Percentiles rank a stretch among this genome's conserved stretches.
These are phyloP conservation scores for Bradynema listronoti DNA, from an alignment of 1,140 invertebrate genomes.

Conservation along the genomic window DNA sequence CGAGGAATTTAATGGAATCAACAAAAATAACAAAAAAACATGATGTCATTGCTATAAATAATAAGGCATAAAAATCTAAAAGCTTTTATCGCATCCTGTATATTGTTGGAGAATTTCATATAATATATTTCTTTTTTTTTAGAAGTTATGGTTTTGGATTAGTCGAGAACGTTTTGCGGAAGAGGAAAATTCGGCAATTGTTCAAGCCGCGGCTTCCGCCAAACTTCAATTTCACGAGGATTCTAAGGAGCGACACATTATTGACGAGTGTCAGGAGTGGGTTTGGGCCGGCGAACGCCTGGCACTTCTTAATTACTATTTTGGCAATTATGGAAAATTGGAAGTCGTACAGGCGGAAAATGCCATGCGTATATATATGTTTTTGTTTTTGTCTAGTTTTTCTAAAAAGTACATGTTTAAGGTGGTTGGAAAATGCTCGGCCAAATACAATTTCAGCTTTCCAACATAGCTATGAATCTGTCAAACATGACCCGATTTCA, in stretches of 20 bases:
- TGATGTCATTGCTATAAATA: too few relatives aligned
- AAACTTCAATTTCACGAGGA: constrained; percentile 7
- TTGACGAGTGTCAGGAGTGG: constrained; percentile 24
- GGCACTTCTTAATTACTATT: constrained; percentile 14
- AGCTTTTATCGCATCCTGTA: not conserved
- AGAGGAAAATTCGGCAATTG: constrained; percentile 11
- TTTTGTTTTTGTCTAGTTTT: too few relatives aligned
- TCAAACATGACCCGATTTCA: constrained; percentile 28
- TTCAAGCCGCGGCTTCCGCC: not conserved
- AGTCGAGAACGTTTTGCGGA: constrained; percentile 14
- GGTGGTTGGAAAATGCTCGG: too few relatives aligned
- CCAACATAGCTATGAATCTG: constrained; percentile 20
- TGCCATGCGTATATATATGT: too few relatives aligned
- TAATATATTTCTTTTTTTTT: too few relatives aligned
- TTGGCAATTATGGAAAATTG: constrained; percentile 12
- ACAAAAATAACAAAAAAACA: too few relatives aligned
- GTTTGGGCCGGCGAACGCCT: constrained; percentile 25
- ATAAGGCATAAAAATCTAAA: too few relatives aligned
- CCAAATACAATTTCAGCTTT: too few relatives aligned
- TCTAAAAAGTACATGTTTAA: too few relatives aligned
- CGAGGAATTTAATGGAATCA: too few relatives aligned
- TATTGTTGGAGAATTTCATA: not conserved
- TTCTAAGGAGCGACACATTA: constrained; percentile 5
- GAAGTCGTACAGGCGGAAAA: constrained; percentile 8
- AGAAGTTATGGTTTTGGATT: constrained; percentile 25